Evolutionary conservation across 2,113 vertebrate genomes (phyloP), one percentile per base, ranked within the genome.

Genomic region (Platanista minor): DNA sequence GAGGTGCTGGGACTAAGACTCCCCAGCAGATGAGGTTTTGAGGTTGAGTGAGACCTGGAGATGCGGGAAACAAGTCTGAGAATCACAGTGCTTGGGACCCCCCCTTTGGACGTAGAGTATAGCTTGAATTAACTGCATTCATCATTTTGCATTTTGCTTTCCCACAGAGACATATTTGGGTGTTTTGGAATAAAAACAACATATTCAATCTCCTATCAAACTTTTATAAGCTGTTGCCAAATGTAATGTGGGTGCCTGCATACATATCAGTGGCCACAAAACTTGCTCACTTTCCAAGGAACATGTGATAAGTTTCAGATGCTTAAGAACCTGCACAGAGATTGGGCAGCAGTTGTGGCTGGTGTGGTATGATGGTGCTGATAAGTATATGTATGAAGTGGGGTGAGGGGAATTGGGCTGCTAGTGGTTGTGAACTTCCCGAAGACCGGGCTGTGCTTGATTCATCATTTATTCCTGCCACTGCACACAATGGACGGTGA

Each of bases 351-450:
- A 1, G 9, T 41, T 39, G 46, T 14, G 39, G 46, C 23, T n/a
- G 20, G 6, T 57, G 39, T 25, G 0, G 3, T 66, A 5, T 43
- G n/a, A 84, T 8, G 4, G 1, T 15, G 80, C 67, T 14, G 36
- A 31, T 4, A 54, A 27, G 29, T 11, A 1, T 2, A 67, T 0
- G 0, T 13, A 8, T 66, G 27, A 39, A 94, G 31, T 8, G 2
- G 12, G 8, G 7, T 0, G 9, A 17, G 3, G 17, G 25, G 18
- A 33, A 5, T 3, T 23, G 33, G 39, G 21, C 5, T 54, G 2
- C 41, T 20, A 1, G 6, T 15, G 14, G 29, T 4, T 43, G 31
- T 6, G 9, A 86, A 77, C 23, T 27, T 46, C 31, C 71, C 21
- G 6, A 78, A 25, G 21, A 80, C 14, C 1, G 3, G 9, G 23